These are phyloP conservation scores for Melanargia galathea DNA, from an alignment of 2,888 invertebrate species.

Conservation along the genomic window DNA sequence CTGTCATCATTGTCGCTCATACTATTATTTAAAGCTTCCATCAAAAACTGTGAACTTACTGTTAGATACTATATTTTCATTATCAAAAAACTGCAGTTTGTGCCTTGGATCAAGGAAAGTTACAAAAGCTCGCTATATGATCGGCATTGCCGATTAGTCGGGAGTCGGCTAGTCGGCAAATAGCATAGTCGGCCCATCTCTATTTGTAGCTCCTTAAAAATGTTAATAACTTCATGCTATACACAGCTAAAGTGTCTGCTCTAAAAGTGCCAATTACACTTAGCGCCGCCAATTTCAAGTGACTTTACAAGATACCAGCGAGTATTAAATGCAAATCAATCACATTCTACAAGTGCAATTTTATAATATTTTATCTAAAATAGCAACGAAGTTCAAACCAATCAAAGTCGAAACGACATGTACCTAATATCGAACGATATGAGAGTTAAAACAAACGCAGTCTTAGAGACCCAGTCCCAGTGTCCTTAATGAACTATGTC, in stretches of 20 bases:
- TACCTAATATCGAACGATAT: not conserved
- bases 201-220: not conserved
- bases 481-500: constrained; percentile 31
- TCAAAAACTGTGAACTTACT: too few species aligned
- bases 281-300: not conserved
- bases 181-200: too few species aligned
- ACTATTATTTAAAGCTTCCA: too few species aligned
- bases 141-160: too few species aligned
- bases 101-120: too few species aligned
- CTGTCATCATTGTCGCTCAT: too few species aligned
- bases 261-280: constrained; percentile 4
- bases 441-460: constrained; percentile 19
- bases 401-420: constrained; percentile 13
- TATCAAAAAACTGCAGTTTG: too few species aligned
- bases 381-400: not conserved
- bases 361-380: constrained; percentile 4
- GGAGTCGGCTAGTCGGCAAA: too few species aligned
- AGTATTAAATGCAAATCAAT: constrained; percentile 1
- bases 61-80: too few species aligned
- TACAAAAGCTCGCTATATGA: too few species aligned
- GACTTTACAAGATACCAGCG: not conserved
- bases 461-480: constrained; percentile 23
- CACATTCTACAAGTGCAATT: not conserved
- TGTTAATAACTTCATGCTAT: not conserved
- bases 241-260: not conserved